Evolutionary conservation across 2,888 invertebrate genomes (phyloP).

Genomic region (Tinea trinotella): DNA sequence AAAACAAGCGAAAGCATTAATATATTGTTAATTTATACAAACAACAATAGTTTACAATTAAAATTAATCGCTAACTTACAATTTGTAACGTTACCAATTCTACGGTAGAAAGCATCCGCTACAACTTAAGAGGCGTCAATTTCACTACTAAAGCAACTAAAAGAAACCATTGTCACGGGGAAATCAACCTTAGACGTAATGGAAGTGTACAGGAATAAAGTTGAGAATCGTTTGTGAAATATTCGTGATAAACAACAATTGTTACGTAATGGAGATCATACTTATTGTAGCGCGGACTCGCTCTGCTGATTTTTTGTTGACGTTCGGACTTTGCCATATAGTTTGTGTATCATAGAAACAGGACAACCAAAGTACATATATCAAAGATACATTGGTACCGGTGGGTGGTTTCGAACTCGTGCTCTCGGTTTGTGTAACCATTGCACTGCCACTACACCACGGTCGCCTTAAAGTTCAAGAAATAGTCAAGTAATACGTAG

Average conservation of each 20-base stretch:
- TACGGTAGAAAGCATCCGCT: constrained; percentile 9
- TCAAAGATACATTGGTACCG: no score
- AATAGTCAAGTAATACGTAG: no score
- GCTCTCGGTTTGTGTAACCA: no score
- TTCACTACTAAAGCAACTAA: not conserved
- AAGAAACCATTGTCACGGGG: not conserved
- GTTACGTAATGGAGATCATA: constrained; percentile 5
- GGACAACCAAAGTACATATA: no score
- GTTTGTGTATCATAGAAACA: no score
- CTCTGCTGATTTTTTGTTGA: constrained; percentile 5
- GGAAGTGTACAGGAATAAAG: not conserved
- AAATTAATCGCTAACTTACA: not conserved
- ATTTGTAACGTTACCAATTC: constrained; percentile 12
- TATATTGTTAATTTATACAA: not conserved
- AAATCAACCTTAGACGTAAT: not conserved
- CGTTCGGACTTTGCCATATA: not conserved
- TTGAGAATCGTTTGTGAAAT: not conserved
- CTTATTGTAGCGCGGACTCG: constrained; percentile 1
- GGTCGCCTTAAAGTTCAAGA: no score
- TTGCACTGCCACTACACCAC: no score
- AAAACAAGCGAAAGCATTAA: constrained; percentile 10
- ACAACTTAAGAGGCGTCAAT: constrained; percentile 6
- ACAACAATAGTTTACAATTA: not conserved
- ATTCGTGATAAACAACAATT: not conserved
- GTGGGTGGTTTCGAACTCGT: no score